phyloP scores from a whole-genome alignment of 2,113 vertebrate genomes.

The Albula glossodonta region DNA sequence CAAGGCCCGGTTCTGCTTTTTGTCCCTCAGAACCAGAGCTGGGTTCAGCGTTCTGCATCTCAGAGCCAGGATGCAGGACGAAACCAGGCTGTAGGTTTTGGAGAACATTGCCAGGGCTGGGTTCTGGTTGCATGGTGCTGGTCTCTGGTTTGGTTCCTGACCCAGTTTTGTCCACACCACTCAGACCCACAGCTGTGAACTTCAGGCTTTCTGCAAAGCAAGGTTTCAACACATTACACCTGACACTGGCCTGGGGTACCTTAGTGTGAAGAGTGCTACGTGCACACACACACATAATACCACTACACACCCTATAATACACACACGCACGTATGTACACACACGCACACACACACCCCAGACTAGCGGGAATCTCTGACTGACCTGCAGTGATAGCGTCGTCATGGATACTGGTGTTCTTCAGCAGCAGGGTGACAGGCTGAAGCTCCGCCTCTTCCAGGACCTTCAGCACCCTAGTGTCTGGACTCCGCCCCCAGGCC shows the following conservation, averaged over 20 bases:
- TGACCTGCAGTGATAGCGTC: conserved; percentile 32
- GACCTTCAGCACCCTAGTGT: conserved; percentile 77
- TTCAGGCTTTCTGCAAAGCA: conserved; percentile 46
- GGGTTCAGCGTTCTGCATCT: conserved; percentile 35
- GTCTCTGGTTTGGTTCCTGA: conserved; percentile 1
- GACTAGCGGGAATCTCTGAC: background rate
- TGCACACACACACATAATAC: no score
- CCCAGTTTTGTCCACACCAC: conserved; percentile 27
- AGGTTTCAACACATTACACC: background rate
- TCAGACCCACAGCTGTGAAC: conserved; percentile 23
- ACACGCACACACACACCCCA: background rate
- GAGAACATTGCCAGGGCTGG: conserved; percentile 15
- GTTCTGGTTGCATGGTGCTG: conserved; percentile 18
- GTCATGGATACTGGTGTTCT: conserved; percentile 51
- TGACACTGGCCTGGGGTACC: no score
- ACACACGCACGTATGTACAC: background rate
- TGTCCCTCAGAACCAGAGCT: background rate
- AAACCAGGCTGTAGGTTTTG: conserved; percentile 13
- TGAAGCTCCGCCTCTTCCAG: conserved; percentile 86
- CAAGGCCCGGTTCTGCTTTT: no score
- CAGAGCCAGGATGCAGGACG: no score
- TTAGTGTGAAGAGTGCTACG: no score
- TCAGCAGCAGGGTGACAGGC: conserved; percentile 78
- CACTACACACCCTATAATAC: no score
- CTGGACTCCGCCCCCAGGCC: conserved; percentile 80